Percentiles rank a stretch among this genome's conserved stretches.
These are phyloP conservation scores for Heliconius aoede DNA, from an alignment of 2,888 invertebrate genomes.

Conservation along the genomic window DNA sequence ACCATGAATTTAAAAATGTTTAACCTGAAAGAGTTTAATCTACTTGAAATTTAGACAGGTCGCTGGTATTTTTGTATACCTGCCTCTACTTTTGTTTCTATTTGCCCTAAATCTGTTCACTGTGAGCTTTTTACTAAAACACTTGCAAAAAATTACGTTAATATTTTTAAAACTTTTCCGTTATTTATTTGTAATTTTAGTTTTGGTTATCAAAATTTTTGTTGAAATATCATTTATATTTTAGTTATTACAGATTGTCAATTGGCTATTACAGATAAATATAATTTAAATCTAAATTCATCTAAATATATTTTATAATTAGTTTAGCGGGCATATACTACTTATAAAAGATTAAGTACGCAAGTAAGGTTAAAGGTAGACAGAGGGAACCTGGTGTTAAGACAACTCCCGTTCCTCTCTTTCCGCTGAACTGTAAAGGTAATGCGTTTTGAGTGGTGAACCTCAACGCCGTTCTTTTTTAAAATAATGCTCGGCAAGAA, in stretches of 20 bases:
- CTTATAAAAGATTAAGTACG: too few species aligned
- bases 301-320: neutral
- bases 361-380: too few species aligned
- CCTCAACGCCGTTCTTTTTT: neutral
- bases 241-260: too few species aligned
- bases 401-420: neutral
- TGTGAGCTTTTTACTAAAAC: neutral
- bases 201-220: neutral
- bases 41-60: slow-evolving; percentile 21
- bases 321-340: neutral
- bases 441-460: neutral
- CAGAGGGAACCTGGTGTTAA: neutral
- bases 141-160: neutral
- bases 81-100: slow-evolving; percentile 4
- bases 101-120: neutral
- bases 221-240: too few species aligned
- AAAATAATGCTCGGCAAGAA: too few species aligned
- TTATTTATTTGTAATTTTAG: neutral
- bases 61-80: neutral
- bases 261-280: too few species aligned
- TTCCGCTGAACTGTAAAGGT: neutral
- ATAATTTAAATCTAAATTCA: too few species aligned
- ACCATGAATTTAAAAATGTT: neutral
- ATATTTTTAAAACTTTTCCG: neutral
- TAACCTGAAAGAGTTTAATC: neutral